Evolutionary conservation across 2,797 vertebrate species (phyloP), one percentile per base, ranked within the genome.

Genomic region (Botia kubotai): DNA sequence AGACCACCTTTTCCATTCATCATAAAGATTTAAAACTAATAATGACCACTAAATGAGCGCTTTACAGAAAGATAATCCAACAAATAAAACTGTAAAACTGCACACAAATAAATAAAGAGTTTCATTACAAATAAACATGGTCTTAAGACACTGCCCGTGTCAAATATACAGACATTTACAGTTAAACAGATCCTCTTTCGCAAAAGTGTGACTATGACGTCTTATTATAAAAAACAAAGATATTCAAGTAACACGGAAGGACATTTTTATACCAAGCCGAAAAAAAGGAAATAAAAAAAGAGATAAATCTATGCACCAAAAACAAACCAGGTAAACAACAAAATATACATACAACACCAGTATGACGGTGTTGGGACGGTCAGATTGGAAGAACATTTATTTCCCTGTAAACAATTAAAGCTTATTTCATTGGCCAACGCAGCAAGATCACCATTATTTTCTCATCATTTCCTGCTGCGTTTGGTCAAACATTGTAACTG

Each of bases 341-440:
- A 94, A 91, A 95, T 94, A 95, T 94, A 95, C 94, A 95, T 53
- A 94, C 88, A 94, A 86, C 91, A 89, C 91, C 75, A 87, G 2
- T 3, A 89, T 48, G 83, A 81, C 87, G 65, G 81, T 88, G 84
- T 84, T 85, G 87, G 86, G 88, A 91, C 81, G 84, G 82, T 84
- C 81, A 13, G 62, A 73, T 50, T 75, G 75, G 85, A 82, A 85
- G 68, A 72, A 65, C 67, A 86, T 63, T 53, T 72, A 29, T 66
- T 75, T 17, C 26, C 66, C 55, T 83, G 79, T 86, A 87, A 88
- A 86, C 75, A 75, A 77, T 80, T 76, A 83, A 80, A 70, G 62
- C 70, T 66, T 83, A 71, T 72, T 52, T 48, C 46, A 29, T 58
- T 77, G 70, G 55, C 68, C 65, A 77, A 50, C 43, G 26, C 68